Evolutionary conservation across 2,797 vertebrate species (phyloP).

Genomic region (Eulemur mongoz): DNA sequence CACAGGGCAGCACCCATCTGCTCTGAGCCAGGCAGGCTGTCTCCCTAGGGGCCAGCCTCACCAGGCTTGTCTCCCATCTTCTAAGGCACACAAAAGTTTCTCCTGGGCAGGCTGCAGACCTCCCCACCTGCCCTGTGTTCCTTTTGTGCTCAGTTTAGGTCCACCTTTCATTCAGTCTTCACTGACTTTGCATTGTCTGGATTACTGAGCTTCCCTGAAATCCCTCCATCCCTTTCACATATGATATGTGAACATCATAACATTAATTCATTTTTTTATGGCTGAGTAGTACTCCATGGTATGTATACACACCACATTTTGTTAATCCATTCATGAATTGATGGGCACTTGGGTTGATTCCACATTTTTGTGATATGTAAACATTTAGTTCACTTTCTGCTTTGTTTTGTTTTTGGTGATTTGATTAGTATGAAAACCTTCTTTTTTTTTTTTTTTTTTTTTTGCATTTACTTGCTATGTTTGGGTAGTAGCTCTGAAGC

Average conservation of each 20-base stretch:
- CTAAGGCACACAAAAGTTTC: accelerated
- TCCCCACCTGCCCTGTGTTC: neutral
- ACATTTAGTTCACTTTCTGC: neutral
- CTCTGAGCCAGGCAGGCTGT: neutral
- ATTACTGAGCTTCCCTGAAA: neutral
- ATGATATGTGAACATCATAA: neutral
- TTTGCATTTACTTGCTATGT: neutral
- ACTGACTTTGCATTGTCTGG: neutral
- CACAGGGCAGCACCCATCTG: neutral
- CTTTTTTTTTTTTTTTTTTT: neutral
- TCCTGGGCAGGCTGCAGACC: neutral
- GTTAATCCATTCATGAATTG: too few species aligned
- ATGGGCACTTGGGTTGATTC: too few species aligned
- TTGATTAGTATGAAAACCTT: neutral
- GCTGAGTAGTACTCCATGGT: too few species aligned
- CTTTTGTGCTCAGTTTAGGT: too few species aligned
- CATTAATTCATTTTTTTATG: too few species aligned
- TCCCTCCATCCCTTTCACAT: neutral
- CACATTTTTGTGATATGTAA: too few species aligned
- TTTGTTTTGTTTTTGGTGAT: neutral
- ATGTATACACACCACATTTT: too few species aligned
- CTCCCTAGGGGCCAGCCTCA: neutral
- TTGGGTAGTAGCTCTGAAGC: neutral
- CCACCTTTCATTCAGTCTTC: neutral
- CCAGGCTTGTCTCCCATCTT: too few species aligned